Percentiles rank a stretch among this genome's conserved stretches.
These are phyloP conservation scores for Brachypalpus laphriformis DNA, from an alignment of 2,888 invertebrate genomes.

Conservation along the genomic window DNA sequence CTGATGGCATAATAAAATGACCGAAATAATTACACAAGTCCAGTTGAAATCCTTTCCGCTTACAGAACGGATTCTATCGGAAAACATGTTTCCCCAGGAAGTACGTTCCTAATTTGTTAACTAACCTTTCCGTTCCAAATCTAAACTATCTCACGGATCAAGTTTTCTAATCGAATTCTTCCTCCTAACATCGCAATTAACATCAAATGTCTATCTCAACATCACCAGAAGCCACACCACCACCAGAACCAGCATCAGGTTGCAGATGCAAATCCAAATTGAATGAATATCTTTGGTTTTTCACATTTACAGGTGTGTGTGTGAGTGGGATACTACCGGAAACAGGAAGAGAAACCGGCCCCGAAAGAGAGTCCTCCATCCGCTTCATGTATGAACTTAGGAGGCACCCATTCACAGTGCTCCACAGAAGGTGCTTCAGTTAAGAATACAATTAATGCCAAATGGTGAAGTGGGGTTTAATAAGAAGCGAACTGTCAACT, in stretches of 20 bases:
- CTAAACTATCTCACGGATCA: slow-evolving; percentile 36
- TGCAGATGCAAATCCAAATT: slow-evolving; percentile 44
- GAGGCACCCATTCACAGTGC: background rate
- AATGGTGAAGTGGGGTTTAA: slow-evolving; percentile 4
- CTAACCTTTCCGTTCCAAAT: slow-evolving; percentile 32
- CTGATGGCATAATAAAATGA: background rate
- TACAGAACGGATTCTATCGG: slow-evolving; percentile 9
- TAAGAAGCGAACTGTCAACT: slow-evolving; percentile 29
- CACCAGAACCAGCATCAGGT: slow-evolving; percentile 26
- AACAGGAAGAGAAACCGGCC: slow-evolving; percentile 61
- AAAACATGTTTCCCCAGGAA: slow-evolving; percentile 53
- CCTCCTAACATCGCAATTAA: slow-evolving; percentile 37
- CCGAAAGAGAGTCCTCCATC: slow-evolving; percentile 54
- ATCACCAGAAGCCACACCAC: slow-evolving; percentile 13
- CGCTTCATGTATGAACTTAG: background rate
- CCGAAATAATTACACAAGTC: slow-evolving; percentile 50
- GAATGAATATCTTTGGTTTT: slow-evolving; percentile 40
- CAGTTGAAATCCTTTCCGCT: slow-evolving; percentile 37
- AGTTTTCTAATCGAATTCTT: slow-evolving; percentile 49
- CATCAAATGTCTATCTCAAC: slow-evolving; percentile 30
- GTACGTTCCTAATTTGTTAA: slow-evolving; percentile 33
- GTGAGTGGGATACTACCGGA: slow-evolving; percentile 23
- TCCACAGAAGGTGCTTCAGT: slow-evolving; percentile 3
- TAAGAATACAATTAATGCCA: slow-evolving; percentile 11
- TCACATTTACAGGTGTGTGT: background rate